Conservation (phyloP, 2,888 invertebrate genomes). For the Uloborus plumipes region DNA sequence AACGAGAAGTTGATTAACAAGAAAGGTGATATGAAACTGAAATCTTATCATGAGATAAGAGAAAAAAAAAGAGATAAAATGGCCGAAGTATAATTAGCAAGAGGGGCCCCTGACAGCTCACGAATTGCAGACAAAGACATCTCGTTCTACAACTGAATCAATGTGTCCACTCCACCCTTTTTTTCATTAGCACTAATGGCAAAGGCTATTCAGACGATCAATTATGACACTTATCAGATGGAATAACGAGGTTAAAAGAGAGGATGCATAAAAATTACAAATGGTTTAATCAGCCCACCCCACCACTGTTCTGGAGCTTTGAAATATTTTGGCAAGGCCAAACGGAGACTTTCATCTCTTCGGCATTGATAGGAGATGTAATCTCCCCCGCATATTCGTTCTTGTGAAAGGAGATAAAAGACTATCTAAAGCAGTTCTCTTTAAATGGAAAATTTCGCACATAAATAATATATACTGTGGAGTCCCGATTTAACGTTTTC, state of each 20-base stretch:
- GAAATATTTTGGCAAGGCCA: constrained; percentile 43
- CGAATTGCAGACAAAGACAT: constrained; percentile 44
- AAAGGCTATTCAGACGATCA: constrained; percentile 50
- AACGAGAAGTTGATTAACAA: neutral
- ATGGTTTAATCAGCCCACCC: constrained; percentile 38
- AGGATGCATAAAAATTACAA: constrained; percentile 32
- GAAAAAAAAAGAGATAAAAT: no score
- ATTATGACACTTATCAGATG: constrained; percentile 54
- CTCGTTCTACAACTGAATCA: constrained; percentile 48
- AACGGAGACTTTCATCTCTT: constrained; percentile 13
- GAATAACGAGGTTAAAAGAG: constrained; percentile 33
- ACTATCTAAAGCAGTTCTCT: no score
- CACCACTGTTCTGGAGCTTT: constrained; percentile 1
- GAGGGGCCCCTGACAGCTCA: constrained; percentile 32
- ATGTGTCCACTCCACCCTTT: constrained; percentile 53
- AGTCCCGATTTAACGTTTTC: no score
- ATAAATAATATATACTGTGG: no score
- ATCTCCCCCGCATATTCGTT: neutral
- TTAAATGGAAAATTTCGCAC: no score
- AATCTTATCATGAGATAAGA: no score
- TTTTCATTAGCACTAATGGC: constrained; percentile 61
- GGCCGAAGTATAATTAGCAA: constrained; percentile 36
- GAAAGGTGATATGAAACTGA: neutral
- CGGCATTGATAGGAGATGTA: constrained; percentile 9
- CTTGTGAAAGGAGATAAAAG: no score